Percentiles rank a stretch among this genome's conserved stretches.
Conservation (phyloP, 2,888 invertebrate genomes). For the Tolmerus cingulatus region DNA sequence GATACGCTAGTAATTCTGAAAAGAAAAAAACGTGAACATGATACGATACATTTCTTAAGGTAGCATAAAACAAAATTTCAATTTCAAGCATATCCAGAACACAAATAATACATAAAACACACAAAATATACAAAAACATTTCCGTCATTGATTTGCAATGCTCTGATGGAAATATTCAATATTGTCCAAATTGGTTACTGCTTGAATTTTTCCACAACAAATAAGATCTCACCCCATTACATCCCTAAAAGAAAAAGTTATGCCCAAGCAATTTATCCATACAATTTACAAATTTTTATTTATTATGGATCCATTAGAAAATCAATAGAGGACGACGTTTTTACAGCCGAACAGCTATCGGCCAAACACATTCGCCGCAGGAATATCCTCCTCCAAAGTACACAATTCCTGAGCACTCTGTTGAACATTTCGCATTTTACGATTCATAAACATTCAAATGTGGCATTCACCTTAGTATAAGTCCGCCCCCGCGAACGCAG, state of each 20-base stretch:
- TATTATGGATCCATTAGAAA: neutral
- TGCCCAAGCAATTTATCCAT: neutral
- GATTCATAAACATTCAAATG: neutral
- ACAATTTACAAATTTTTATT: neutral
- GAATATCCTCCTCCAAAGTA: neutral
- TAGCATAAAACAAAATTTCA: neutral
- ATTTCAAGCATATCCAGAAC: neutral
- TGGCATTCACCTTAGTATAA: neutral
- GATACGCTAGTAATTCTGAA: no score
- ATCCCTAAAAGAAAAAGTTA: neutral
- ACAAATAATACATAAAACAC: no score
- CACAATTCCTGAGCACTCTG: neutral
- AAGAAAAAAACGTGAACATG: no score
- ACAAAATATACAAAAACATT: neutral
- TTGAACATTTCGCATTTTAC: neutral
- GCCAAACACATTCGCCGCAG: neutral
- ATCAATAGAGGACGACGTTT: neutral
- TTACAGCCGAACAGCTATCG: neutral
- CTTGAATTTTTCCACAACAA: neutral
- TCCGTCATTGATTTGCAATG: neutral
- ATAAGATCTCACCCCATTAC: neutral
- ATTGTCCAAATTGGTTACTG: neutral
- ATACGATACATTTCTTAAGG: neutral
- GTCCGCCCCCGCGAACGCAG: neutral
- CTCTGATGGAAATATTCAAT: neutral